Evolutionary conservation across 2,113 vertebrate species (phyloP).

Genomic region (Neotoma lepida): DNA sequence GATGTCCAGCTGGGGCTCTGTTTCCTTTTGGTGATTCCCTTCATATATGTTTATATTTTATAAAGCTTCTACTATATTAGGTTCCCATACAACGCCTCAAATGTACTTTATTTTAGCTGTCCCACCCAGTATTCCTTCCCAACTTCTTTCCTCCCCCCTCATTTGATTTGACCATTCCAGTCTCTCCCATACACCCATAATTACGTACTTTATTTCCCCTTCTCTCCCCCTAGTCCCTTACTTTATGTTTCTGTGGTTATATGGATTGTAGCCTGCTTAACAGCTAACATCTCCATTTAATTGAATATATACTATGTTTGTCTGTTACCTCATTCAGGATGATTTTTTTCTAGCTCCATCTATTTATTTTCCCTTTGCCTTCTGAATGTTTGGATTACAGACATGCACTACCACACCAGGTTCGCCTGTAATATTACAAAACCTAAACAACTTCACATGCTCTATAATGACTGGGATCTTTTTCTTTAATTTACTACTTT

Average conservation of each 20-base stretch:
- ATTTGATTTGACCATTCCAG: not conserved
- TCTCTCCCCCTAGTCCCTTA: not conserved
- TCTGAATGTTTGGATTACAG: not conserved
- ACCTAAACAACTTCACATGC: not conserved
- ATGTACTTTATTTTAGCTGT: not conserved
- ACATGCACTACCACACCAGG: not conserved
- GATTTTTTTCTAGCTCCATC: not conserved
- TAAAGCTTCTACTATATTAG: not conserved
- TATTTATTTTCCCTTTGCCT: not conserved
- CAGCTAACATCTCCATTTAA: not conserved
- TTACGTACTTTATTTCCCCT: not conserved
- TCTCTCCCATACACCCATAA: not conserved
- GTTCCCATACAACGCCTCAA: not conserved
- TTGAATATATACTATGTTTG: not conserved
- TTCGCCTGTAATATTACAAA: not conserved
- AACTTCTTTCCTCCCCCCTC: not conserved
- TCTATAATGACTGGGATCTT: not conserved
- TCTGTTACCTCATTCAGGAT: not conserved
- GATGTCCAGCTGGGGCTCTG: not conserved
- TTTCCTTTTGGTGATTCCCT: not conserved
- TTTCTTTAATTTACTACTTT: conserved; percentile 31
- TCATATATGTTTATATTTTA: too few relatives aligned
- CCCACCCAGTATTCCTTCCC: too few relatives aligned
- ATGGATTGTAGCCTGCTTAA: not conserved
- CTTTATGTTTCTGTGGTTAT: not conserved